Conservation (phyloP, 2,113 vertebrate genomes). For the Zosterops pallidus region DNA sequence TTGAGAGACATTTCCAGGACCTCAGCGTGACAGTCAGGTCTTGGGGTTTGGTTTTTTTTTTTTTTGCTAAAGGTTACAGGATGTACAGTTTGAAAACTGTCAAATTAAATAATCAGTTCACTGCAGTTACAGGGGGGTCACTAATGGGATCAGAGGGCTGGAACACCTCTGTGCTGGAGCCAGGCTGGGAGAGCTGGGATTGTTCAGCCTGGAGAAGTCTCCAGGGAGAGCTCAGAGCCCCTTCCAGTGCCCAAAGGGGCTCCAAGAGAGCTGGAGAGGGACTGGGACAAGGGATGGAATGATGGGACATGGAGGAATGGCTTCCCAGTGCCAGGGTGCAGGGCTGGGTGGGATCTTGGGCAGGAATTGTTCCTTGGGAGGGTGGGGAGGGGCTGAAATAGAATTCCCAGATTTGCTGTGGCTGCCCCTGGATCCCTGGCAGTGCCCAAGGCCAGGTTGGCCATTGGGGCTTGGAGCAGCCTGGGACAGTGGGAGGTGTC, state of each 20-base stretch:
- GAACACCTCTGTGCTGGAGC: background rate
- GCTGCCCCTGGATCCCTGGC: background rate
- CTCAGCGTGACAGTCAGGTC: background rate
- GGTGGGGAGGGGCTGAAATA: background rate
- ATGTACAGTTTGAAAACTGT: background rate
- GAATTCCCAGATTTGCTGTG: background rate
- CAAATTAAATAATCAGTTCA: background rate
- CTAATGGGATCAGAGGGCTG: background rate
- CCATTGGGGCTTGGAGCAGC: background rate
- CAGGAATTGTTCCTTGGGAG: background rate
- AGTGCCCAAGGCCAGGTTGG: background rate
- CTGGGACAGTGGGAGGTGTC: background rate
- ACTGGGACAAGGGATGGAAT: rapidly evolving
- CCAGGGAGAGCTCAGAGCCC: background rate
- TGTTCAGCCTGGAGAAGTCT: background rate
- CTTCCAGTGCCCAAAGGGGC: background rate
- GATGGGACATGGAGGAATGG: background rate
- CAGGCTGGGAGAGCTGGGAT: background rate
- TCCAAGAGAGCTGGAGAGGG: background rate
- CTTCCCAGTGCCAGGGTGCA: rapidly evolving
- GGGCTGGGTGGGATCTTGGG: background rate
- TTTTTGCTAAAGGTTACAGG: background rate
- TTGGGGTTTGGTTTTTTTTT: background rate
- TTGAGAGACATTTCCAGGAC: background rate
- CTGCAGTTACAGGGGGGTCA: background rate